Percentiles rank a stretch among this genome's conserved stretches.
These are phyloP conservation scores for Calycopis cecrops DNA, from an alignment of 1,140 invertebrate genomes.

Conservation along the genomic window DNA sequence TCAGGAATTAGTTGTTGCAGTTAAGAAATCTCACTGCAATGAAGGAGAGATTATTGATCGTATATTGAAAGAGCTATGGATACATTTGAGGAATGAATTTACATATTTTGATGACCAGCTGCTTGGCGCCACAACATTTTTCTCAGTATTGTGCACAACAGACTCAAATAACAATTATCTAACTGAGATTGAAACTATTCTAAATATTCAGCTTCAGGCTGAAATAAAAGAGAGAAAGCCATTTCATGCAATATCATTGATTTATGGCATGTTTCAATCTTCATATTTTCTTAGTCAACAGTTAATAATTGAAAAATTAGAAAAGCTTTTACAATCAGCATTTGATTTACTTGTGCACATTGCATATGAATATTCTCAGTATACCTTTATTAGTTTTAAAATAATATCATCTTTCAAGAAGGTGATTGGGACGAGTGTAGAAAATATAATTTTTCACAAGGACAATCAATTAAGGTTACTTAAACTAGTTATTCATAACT, in stretches of 20 bases:
- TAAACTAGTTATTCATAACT: conserved; percentile 65
- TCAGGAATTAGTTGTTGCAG: conserved; percentile 41
- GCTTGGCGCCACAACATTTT: conserved; percentile 54
- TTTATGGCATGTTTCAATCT: conserved; percentile 68
- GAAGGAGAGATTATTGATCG: conserved; percentile 30
- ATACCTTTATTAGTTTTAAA: conserved; percentile 62
- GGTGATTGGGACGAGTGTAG: conserved; percentile 42
- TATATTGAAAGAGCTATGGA: conserved; percentile 41
- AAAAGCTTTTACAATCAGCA: conserved; percentile 32
- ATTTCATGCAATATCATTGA: conserved; percentile 37
- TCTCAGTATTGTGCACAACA: conserved; percentile 35
- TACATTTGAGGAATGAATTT: conserved; percentile 40
- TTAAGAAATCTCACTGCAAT: conserved; percentile 26
- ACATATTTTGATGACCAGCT: conserved; percentile 54
- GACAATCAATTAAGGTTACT: conserved; percentile 45
- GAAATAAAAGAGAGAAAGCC: conserved; percentile 13
- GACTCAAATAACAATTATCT: conserved; percentile 36
- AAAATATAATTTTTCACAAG: conserved; percentile 38
- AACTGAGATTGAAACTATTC: conserved; percentile 29
- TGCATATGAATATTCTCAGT: conserved; percentile 62
- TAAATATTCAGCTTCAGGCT: conserved; percentile 20
- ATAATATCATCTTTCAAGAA: conserved; percentile 56
- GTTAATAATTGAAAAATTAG: conserved; percentile 20
- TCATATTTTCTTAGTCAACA: conserved; percentile 39
- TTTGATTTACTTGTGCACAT: conserved; percentile 44